Evolutionary conservation across 2,113 vertebrate genomes (phyloP), one percentile per base, ranked within the genome.

Genomic region (Oenanthe melanoleuca): DNA sequence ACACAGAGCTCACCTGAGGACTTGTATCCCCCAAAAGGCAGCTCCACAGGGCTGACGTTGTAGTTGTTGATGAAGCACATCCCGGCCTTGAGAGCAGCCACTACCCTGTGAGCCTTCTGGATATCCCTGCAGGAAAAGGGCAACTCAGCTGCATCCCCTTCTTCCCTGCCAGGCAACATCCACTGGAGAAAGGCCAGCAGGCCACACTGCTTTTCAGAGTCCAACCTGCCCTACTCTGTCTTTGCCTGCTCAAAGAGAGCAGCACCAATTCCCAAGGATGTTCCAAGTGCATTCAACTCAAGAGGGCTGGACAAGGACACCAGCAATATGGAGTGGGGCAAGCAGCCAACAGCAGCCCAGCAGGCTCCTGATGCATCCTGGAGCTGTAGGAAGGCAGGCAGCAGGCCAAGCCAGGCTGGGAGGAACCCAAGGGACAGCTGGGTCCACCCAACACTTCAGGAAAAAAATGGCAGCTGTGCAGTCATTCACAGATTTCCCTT

Each of bases 31-130:
- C 99, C 99, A 4, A 99, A 99, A 5, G 99, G 99, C 88, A 99
- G 5, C 81, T 99, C 99, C 92, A 99, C 86, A 0, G 99, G 98
- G 88, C 91, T 98, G 88, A 98, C 31, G 4, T 99, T 99, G 96
- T 99, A 99, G 97, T 99, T 99, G 97, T 99, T 99, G 69, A 99
- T 98, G 97, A 98, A 99, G 96, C 99, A 99, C 50, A 98, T 98
- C 21, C 99, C 99, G 5, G 98, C 99, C 95, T 99, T 98, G 26
- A 99, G 97, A 66, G 97, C 98, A 24, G 94, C 99, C 15, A 97
- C 99, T 81, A 99, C 98, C 24, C 99, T 98, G 93, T 99, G 99
- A 34, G 99, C 99, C 49, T 99, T 98, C 74, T 99, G 98, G 79
- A 99, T 96, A 88, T 99, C 99, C 97, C 99, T 99, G 79, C 4